Percentiles rank a stretch among this genome's conserved stretches.
Conservation (phyloP, 2,797 vertebrate species). For the Prionace glauca region DNA sequence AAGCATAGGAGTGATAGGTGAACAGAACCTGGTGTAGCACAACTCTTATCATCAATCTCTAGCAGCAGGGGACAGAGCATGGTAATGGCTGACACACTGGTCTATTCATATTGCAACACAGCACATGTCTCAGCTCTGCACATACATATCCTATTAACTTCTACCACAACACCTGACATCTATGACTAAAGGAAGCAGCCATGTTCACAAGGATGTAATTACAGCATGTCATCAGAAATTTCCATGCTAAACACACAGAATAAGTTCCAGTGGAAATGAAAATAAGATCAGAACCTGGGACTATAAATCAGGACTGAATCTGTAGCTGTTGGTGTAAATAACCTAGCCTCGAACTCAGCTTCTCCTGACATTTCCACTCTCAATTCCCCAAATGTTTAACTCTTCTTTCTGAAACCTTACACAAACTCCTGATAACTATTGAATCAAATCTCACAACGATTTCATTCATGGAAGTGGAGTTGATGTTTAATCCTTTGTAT, state of each 20-base stretch:
- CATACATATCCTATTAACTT: neutral
- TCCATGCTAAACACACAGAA: neutral
- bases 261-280: too few species aligned
- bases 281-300: too few species aligned
- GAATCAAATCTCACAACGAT: neutral
- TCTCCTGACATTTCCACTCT: neutral
- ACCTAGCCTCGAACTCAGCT: neutral
- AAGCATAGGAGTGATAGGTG: neutral
- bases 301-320: neutral
- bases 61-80: neutral
- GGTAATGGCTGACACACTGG: neutral
- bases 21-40: neutral
- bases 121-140: neutral
- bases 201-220: neutral
- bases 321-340: neutral
- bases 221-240: neutral
- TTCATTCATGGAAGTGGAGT: neutral
- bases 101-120: neutral
- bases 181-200: too few species aligned
- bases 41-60: neutral
- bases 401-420: neutral
- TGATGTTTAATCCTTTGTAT: neutral
- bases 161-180: too few species aligned
- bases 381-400: neutral
- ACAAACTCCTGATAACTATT: neutral